These are phyloP conservation scores for Himalopsyche anomala DNA, from an alignment of 2,888 invertebrate genomes.

Conservation along the genomic window DNA sequence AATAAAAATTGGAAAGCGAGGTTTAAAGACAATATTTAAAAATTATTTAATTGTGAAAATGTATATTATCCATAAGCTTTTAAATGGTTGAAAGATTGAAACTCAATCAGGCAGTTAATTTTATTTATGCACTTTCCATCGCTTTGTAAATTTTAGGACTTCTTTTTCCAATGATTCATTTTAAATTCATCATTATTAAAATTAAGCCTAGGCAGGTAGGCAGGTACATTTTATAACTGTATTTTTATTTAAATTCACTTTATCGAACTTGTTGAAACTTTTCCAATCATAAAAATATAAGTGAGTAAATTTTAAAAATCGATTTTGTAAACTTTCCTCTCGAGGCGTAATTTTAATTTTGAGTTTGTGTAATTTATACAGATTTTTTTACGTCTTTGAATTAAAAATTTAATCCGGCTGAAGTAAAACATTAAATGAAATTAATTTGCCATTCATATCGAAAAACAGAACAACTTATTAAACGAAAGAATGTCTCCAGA, in stretches of 20 bases:
- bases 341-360: constrained; percentile 11
- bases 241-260: constrained; percentile 42
- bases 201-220: neutral
- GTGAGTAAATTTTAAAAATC: constrained; percentile 24
- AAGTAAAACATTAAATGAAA: constrained; percentile 26
- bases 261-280: constrained; percentile 27
- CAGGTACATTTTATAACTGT: constrained; percentile 11
- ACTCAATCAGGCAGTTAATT: neutral
- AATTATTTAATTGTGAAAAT: neutral
- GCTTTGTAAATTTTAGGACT: neutral
- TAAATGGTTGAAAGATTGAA: neutral
- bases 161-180: constrained; percentile 16
- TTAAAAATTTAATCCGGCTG: neutral
- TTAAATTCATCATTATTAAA: neutral
- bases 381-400: neutral
- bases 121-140: constrained; percentile 1
- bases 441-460: neutral
- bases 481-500: too few species aligned
- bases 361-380: constrained; percentile 17
- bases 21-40: too few species aligned
- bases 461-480: neutral
- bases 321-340: constrained; percentile 37
- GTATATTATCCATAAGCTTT: neutral
- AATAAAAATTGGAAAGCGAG: too few species aligned
- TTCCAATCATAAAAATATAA: constrained; percentile 42